phyloP scores from a whole-genome alignment of 1,140 invertebrate species.

The Temnothorax curvispinosus region DNA sequence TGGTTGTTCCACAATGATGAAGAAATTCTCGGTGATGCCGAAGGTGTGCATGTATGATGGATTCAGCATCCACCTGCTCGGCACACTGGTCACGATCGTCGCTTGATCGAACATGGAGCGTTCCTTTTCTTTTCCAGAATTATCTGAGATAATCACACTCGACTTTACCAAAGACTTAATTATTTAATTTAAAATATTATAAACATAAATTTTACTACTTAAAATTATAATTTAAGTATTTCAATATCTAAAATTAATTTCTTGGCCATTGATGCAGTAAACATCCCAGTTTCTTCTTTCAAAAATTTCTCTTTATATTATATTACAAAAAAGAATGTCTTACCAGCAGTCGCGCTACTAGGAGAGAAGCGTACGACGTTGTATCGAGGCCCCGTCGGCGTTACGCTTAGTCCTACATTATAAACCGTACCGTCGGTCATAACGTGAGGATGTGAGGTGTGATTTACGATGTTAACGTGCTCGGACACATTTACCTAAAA shows the following conservation, averaged over 20 bases:
- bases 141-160: constrained; percentile 61
- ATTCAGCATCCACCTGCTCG: constrained; percentile 91
- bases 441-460: constrained; percentile 95
- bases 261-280: not conserved
- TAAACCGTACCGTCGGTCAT: constrained; percentile 91
- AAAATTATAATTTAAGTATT: not conserved
- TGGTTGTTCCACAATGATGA: constrained; percentile 94
- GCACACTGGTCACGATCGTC: constrained; percentile 89
- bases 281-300: not conserved
- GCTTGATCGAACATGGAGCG: constrained; percentile 90
- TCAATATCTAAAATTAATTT: constrained; percentile 9
- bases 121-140: constrained; percentile 68
- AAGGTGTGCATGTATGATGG: constrained; percentile 96
- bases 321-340: not conserved
- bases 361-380: constrained; percentile 90
- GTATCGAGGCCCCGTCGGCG: constrained; percentile 89
- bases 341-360: constrained; percentile 82
- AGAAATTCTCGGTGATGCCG: constrained; percentile 93
- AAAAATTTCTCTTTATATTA: not conserved
- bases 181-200: not conserved
- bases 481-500: constrained; percentile 89
- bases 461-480: constrained; percentile 91
- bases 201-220: not conserved
- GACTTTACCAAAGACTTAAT: not conserved
- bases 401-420: constrained; percentile 92